Conservation (phyloP, 2,113 vertebrate genomes). For the Nipponia nippon region DNA sequence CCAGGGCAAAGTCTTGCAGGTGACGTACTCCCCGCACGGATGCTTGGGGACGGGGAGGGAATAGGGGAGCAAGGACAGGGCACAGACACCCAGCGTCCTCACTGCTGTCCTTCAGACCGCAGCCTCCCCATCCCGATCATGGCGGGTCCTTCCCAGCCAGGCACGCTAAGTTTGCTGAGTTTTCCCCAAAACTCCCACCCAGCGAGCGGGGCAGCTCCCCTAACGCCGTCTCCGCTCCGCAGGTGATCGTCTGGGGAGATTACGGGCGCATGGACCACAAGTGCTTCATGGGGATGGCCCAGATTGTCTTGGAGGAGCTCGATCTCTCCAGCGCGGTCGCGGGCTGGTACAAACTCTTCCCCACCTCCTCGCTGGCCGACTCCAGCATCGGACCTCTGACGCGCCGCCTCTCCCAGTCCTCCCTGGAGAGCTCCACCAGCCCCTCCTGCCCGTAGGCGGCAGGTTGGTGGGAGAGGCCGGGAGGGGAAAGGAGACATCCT, state of each 20-base stretch:
- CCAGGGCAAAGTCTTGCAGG: constrained; percentile 96
- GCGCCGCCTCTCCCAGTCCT: constrained; percentile 95
- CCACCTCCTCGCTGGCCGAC: constrained; percentile 95
- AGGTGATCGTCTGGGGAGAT: constrained; percentile 99
- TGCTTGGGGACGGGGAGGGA: background rate
- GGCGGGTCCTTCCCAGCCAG: rapidly evolving
- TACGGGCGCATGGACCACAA: constrained; percentile 99
- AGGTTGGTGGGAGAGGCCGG: background rate
- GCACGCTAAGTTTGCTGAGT: rapidly evolving
- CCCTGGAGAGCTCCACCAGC: constrained; percentile 95
- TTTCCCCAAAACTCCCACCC: rapidly evolving
- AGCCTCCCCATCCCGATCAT: rapidly evolving
- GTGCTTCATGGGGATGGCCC: constrained; percentile 99
- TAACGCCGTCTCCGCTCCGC: background rate
- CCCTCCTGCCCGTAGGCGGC: constrained; percentile 87
- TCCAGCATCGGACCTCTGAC: constrained; percentile 91
- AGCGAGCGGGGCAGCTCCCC: rapidly evolving
- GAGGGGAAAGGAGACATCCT: background rate
- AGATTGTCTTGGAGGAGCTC: constrained; percentile 96
- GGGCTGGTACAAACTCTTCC: constrained; percentile 99
- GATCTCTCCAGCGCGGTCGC: constrained; percentile 85
- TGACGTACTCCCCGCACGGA: background rate
- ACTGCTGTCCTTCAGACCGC: background rate
- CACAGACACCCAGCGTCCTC: background rate
- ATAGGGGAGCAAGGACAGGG: background rate